Evolutionary conservation across 2,888 invertebrate genomes (phyloP).

Genomic region (Lamellibrachia satsuma): DNA sequence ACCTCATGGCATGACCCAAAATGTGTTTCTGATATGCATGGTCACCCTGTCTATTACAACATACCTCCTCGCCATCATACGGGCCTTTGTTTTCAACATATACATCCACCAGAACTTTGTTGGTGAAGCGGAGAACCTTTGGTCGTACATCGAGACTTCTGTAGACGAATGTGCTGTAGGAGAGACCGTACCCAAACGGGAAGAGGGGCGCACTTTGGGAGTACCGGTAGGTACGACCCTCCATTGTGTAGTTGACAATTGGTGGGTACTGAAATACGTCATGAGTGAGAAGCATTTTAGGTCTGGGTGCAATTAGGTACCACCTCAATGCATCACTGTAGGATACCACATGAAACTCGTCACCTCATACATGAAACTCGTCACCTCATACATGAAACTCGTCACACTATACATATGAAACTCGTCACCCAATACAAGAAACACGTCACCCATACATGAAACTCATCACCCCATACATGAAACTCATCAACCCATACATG

Average conservation of each 20-base stretch:
- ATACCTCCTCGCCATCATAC: slow-evolving; percentile 27
- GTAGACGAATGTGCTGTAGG: slow-evolving; percentile 39
- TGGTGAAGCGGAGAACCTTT: not conserved
- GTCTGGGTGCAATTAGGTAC: too few relatives aligned
- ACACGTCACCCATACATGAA: too few relatives aligned
- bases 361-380: too few relatives aligned
- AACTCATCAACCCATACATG: too few relatives aligned
- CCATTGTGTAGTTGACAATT: slow-evolving; percentile 47
- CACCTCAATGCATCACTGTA: too few relatives aligned
- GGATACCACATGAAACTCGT: too few relatives aligned
- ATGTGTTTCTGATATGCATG: too few relatives aligned
- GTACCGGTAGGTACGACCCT: slow-evolving; percentile 55
- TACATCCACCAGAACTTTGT: not conserved
- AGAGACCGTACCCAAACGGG: slow-evolving; percentile 51
- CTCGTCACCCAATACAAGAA: too few relatives aligned
- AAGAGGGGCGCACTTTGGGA: slow-evolving; percentile 45
- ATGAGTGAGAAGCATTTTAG: not conserved
- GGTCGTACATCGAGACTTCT: not conserved
- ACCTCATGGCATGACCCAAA: not conserved
- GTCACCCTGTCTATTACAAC: not conserved
- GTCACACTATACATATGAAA: too few relatives aligned
- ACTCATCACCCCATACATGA: too few relatives aligned
- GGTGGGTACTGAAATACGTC: slow-evolving; percentile 40
- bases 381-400: too few relatives aligned
- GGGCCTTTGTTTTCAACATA: slow-evolving; percentile 25